Evolutionary conservation across 2,113 vertebrate species (phyloP), one percentile per base, ranked within the genome.

Genomic region (Actinemys pallida): DNA sequence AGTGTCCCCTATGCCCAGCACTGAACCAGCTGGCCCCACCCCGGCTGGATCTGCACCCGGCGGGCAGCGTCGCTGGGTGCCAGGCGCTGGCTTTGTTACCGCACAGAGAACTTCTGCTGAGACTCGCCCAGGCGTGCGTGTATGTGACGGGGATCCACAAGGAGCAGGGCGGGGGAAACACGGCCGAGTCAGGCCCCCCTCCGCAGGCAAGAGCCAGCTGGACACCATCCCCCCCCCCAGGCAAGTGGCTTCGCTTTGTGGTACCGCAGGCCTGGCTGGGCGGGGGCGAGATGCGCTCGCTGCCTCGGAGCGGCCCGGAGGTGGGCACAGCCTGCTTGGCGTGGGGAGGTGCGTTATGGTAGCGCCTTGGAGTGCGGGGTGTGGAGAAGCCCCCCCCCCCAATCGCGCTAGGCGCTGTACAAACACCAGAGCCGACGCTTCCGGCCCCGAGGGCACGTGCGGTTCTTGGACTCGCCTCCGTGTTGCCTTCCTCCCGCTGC

Each of bases 361-460:
- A n/a, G 17, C 8, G 6, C 35, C 65, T 20, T 5, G 10, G 25
- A 27, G 57, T 2, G 2, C 56, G 2, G 25, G 35, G 35, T 4
- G 4, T 69, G 65, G 65, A n/a, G 65, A 35, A 20, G 35, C 17
- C 35, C 35, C 8, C 17, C 14, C 31, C 17, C 12, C 13, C 39
- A 39, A 29, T n/a, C 4, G 35, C 17, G 17, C 17, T 69, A n/a
- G 65, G 65, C 1, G 35, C 62, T 65, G 62, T 35, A 65, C 29
- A 16, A n/a, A 16, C 62, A 8, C 31, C 62, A 65, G 62, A 16
- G 62, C 8, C 3, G 31, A 16, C 3, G 7, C 62, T 35, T 35
- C 65, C 4, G 1, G 35, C 35, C 62, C 65, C 19, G 4, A 72
- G 65, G n/a, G 8, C 14, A 0, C 13, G 14, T 4, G 14, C 7